Base-by-base conservation (phyloP, 2,888 invertebrate genomes). In the Brachylomia viminalis region DNA sequence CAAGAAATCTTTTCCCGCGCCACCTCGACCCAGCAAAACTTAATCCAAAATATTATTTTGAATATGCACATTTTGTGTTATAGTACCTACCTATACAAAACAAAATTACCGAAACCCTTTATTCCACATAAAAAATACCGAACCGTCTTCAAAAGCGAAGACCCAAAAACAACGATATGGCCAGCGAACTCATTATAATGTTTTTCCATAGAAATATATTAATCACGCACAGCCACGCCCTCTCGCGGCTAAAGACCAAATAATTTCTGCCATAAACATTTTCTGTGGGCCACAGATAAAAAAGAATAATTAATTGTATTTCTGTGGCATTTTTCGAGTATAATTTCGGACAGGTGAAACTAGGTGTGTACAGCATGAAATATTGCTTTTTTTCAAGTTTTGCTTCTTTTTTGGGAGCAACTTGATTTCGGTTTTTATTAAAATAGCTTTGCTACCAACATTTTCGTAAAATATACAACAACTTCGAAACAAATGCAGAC, bases 241-340 rank as follows among this genome's bases (percentile, higher is more conserved):
- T 90, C 94, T 91, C 90, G 92, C 95, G 95, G 95, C 94, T 95
- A 96, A 96, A 95, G 93, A 95, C 96, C 95, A 96, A 96, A 96
- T 96, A 95, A 96, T 95, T 95, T 95, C 93, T 94, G 95, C 94
- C 92, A 92, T 92, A 95, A 91, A 93, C 93, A 94, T 94, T 93
- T 91, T 90, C 88, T 92, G 91, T 90, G 92, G 89, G 89, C 87
- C 84, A 82, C 89, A 90, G 93, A 91, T 89, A 94, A 95, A 95
- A 89, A 85, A 93, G 90, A 93, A 93, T 94, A 96, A 96, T 96
- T 95, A 96, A 96, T 96, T 94, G 94, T 92, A 92, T 88, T 13
- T 93, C 92, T 91, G 88, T 93, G 94, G 95, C 93, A 93, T 94
- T 94, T 94, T 93, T 91, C 88, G 92, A 93, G 92, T 92, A 87